Evolutionary conservation across 2,797 vertebrate species (phyloP).

Genomic region (Esox masquinongy): DNA sequence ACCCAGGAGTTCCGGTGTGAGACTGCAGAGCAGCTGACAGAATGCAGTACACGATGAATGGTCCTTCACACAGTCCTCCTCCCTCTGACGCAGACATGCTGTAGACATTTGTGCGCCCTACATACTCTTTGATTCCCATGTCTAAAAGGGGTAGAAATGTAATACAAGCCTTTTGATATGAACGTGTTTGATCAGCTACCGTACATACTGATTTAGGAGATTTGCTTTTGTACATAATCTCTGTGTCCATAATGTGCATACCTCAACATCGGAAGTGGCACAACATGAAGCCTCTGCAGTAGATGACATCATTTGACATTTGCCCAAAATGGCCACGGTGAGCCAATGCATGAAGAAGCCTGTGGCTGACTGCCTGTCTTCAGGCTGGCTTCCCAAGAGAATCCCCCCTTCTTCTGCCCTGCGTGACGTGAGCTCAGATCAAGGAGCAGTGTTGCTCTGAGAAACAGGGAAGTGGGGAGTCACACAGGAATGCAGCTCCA

Average conservation of each 20-base stretch:
- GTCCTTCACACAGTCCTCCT: background rate
- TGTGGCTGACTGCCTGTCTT: conserved; percentile 28
- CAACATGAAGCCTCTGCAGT: conserved; percentile 32
- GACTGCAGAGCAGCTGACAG: background rate
- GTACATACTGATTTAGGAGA: background rate
- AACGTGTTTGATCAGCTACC: background rate
- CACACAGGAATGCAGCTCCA: conserved; percentile 72
- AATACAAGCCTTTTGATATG: background rate
- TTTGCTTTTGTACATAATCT: background rate
- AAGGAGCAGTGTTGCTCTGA: conserved; percentile 71
- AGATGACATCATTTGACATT: conserved; percentile 59
- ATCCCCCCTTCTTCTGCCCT: conserved; percentile 11
- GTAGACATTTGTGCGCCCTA: background rate
- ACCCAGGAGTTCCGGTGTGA: background rate
- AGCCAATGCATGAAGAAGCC: conserved; percentile 36
- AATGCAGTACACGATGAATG: background rate
- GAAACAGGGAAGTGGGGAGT: conserved; percentile 69
- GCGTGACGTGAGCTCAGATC: conserved; percentile 72
- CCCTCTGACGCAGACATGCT: background rate
- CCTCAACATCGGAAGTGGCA: conserved; percentile 15
- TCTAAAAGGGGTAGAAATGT: background rate
- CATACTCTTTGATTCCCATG: background rate
- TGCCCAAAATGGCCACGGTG: conserved; percentile 42
- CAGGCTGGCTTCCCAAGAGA: background rate
- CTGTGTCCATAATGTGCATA: background rate